phyloP scores from a whole-genome alignment of 1,140 invertebrate species.

The Drosophila nasuta region DNA sequence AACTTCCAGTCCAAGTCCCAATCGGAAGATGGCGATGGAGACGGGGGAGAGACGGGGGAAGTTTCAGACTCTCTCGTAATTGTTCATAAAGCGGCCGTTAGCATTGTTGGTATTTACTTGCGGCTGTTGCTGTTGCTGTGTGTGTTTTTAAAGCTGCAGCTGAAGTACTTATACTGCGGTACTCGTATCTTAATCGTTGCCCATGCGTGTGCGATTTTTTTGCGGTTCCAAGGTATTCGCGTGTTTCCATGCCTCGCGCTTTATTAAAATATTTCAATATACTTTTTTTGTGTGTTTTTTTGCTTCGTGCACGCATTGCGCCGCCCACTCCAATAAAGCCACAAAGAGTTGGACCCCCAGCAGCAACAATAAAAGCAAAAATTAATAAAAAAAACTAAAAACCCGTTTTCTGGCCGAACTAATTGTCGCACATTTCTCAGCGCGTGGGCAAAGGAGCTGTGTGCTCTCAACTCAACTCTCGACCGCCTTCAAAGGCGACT shows the following conservation, averaged over 20 bases:
- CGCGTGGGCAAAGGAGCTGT: slow-evolving; percentile 60
- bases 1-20: slow-evolving; percentile 34
- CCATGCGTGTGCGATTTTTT: slow-evolving; percentile 66
- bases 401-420: slow-evolving; percentile 64
- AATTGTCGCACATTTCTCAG: slow-evolving; percentile 77
- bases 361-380: slow-evolving; percentile 11
- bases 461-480: slow-evolving; percentile 6
- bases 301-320: slow-evolving; percentile 65
- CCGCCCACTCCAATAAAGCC: slow-evolving; percentile 63
- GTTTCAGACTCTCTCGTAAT: slow-evolving; percentile 53
- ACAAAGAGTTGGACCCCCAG: slow-evolving; percentile 16
- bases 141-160: slow-evolving; percentile 38
- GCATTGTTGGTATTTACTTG: slow-evolving; percentile 67
- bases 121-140: slow-evolving; percentile 8
- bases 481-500: background rate
- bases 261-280: slow-evolving; percentile 52
- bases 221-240: slow-evolving; percentile 78
- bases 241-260: slow-evolving; percentile 40
- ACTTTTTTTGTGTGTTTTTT: background rate
- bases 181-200: slow-evolving; percentile 65
- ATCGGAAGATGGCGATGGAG: background rate
- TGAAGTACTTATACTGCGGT: slow-evolving; percentile 51
- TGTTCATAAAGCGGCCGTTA: slow-evolving; percentile 82
- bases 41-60: too few relatives aligned
- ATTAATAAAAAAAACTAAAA: slow-evolving; percentile 39